Evolutionary conservation across 2,888 invertebrate species (phyloP).

Genomic region (Germaria angustata): DNA sequence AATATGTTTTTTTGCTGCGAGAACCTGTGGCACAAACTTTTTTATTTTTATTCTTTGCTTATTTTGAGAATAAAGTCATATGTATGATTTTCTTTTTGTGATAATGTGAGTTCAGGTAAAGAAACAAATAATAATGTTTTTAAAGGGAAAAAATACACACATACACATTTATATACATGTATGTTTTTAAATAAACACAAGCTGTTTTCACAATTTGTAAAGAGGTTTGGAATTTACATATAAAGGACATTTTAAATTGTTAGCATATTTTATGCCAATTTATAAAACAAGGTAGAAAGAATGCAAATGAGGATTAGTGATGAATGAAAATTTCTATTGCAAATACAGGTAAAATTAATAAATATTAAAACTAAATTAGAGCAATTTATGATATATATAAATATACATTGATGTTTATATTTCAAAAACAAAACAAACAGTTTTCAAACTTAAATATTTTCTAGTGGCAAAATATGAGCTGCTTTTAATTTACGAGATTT

Average conservation of each 20-base stretch:
- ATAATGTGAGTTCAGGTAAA: not conserved
- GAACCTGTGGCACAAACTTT: not conserved
- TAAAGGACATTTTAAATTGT: conserved; percentile 46
- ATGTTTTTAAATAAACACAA: no score
- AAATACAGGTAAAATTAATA: no score
- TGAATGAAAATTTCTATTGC: not conserved
- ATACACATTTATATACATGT: no score
- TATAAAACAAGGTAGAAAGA: not conserved
- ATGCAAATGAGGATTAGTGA: not conserved
- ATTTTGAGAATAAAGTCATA: no score
- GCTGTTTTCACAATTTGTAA: conserved; percentile 6
- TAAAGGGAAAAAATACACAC: not conserved
- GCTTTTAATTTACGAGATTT: no score
- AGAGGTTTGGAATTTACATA: conserved; percentile 40
- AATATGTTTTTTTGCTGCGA: not conserved
- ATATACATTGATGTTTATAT: no score
- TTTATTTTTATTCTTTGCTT: not conserved
- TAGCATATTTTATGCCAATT: conserved; percentile 29
- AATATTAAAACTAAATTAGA: no score
- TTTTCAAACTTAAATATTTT: no score
- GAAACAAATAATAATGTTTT: not conserved
- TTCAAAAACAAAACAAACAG: no score
- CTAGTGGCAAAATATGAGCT: no score
- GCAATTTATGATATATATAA: no score
- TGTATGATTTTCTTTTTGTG: not conserved